These are phyloP conservation scores for human (Homo sapiens) DNA, from an alignment of 2,113 vertebrate species.

Conservation along the genomic window DNA sequence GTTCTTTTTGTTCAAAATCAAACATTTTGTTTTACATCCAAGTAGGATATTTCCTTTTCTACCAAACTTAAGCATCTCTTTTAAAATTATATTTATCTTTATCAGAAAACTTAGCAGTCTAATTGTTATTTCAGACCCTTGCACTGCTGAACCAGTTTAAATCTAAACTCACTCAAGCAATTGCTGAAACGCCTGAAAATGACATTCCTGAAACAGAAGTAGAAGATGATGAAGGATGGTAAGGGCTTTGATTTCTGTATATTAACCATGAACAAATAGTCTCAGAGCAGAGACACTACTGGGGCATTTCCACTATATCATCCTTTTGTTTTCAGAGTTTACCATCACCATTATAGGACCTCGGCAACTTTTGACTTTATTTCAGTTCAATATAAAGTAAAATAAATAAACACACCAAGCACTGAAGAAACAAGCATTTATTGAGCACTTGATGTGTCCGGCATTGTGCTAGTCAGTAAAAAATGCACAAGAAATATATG, in stretches of 20 bases:
- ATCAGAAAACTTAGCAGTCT: conserved; percentile 34
- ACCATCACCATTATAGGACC: neutral
- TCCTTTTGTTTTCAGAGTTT: neutral
- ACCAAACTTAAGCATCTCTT: conserved; percentile 23
- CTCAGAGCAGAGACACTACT: neutral
- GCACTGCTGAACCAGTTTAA: conserved; percentile 93
- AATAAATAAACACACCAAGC: neutral
- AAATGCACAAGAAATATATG: neutral
- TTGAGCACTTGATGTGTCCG: neutral
- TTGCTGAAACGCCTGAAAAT: conserved; percentile 90
- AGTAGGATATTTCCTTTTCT: conserved; percentile 43
- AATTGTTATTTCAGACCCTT: conserved; percentile 89
- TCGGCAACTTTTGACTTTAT: neutral
- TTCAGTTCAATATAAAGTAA: neutral
- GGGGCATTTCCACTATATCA: neutral
- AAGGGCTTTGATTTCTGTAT: conserved; percentile 76
- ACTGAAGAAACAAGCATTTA: neutral
- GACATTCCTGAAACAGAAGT: conserved; percentile 88
- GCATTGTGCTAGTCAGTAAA: neutral
- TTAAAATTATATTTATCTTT: conserved; percentile 27
- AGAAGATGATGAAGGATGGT: conserved; percentile 97
- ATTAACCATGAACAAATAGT: neutral
- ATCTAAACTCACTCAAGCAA: conserved; percentile 94
- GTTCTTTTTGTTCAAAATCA: conserved; percentile 17
- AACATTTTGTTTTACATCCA: neutral